Evolutionary conservation across 2,888 invertebrate genomes (phyloP).

Genomic region (Latrodectus elegans): DNA sequence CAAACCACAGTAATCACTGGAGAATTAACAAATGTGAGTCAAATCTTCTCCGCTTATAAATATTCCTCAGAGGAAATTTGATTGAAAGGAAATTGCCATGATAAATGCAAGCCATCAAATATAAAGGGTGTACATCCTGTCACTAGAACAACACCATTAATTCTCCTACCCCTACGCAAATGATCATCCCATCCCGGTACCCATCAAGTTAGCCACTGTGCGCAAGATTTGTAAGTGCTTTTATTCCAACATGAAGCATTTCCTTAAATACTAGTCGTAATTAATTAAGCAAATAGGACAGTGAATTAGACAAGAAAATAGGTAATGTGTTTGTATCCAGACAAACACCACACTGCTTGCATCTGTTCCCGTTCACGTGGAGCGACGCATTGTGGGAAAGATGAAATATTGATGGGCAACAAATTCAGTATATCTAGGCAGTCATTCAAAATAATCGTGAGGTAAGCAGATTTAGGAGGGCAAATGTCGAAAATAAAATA

Average conservation of each 20-base stretch:
- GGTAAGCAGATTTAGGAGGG: no score
- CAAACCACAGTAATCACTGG: no score
- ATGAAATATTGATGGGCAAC: no score
- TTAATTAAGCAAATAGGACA: constrained; percentile 20
- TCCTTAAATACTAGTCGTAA: constrained; percentile 22
- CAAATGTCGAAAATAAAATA: no score
- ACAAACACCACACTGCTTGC: not conserved
- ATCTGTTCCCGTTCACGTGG: constrained; percentile 17
- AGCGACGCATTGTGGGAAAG: not conserved
- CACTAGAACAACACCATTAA: not conserved
- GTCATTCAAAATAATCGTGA: no score
- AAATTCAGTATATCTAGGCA: no score
- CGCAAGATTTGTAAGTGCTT: constrained; percentile 34
- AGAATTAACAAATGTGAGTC: no score
- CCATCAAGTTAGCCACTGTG: constrained; percentile 6
- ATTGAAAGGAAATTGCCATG: not conserved
- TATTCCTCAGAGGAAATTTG: no score
- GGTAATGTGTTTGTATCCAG: constrained; percentile 22
- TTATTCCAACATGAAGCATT: constrained; percentile 6
- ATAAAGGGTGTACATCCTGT: not conserved
- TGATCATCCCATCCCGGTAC: constrained; percentile 13
- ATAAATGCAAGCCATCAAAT: not conserved
- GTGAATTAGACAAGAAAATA: not conserved
- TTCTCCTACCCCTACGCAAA: constrained; percentile 9
- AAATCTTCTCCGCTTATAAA: no score